Conservation (phyloP, 1,140 invertebrate genomes). For the Drosophila persimilis region DNA sequence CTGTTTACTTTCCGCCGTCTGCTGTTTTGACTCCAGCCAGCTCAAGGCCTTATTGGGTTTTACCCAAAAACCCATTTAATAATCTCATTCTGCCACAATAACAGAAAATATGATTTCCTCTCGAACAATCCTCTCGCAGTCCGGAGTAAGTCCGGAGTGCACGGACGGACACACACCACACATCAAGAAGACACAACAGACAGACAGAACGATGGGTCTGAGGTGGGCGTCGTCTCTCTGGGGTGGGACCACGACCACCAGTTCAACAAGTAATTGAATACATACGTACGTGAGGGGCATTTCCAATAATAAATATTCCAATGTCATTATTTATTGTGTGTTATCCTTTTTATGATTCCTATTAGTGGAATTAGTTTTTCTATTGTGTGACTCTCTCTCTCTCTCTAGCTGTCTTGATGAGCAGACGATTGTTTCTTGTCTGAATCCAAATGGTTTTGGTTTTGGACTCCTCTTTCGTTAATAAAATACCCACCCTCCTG, state of each 20-base stretch:
- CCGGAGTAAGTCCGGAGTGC: neutral
- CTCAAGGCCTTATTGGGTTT: constrained; percentile 70
- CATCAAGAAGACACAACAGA: neutral
- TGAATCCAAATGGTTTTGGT: too few species aligned
- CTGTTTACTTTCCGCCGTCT: constrained; percentile 69
- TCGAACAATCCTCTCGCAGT: constrained; percentile 52
- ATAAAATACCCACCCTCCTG: too few species aligned
- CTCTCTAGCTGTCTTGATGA: constrained; percentile 16
- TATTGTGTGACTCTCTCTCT: neutral
- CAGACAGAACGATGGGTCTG: constrained; percentile 14
- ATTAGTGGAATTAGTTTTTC: constrained; percentile 79
- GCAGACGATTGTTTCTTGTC: constrained; percentile 15
- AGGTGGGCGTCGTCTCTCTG: neutral
- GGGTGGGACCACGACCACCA: too few species aligned
- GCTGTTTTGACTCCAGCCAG: constrained; percentile 44
- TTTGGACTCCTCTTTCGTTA: too few species aligned
- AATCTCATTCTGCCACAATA: constrained; percentile 82
- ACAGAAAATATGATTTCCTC: constrained; percentile 81
- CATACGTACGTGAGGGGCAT: constrained; percentile 72
- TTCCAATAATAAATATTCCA: constrained; percentile 61
- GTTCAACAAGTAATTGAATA: constrained; percentile 81
- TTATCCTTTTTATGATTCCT: constrained; percentile 69
- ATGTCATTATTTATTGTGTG: constrained; percentile 77
- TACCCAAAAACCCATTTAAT: constrained; percentile 81
- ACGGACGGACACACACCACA: neutral